A percentile compares a stretch with the other conserved stretches of the same genome.
These are phyloP conservation scores for Mesitornis unicolor DNA, from an alignment of 2,113 vertebrate species.

Conservation along the genomic window DNA sequence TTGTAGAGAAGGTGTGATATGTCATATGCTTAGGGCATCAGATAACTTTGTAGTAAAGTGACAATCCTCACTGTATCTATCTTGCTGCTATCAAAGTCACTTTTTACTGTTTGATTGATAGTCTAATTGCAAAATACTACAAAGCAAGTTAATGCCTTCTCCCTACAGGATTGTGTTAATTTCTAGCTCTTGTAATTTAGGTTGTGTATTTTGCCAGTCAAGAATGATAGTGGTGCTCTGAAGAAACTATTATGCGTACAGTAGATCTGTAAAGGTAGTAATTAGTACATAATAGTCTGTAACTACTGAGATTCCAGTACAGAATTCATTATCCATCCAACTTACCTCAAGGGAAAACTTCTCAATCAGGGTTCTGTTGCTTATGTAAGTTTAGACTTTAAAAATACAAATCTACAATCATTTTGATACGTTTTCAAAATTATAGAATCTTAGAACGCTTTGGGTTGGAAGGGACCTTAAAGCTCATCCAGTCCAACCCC, in stretches of 20 bases:
- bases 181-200: constrained; percentile 67
- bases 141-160: constrained; percentile 56
- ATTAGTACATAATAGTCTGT: constrained; percentile 69
- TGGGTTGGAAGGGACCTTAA: no score
- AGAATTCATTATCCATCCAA: constrained; percentile 43
- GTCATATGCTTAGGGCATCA: neutral
- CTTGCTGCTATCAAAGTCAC: neutral
- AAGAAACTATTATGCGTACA: constrained; percentile 70
- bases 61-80: neutral
- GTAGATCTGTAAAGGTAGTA: constrained; percentile 67
- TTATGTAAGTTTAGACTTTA: neutral
- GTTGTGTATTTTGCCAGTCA: constrained; percentile 66
- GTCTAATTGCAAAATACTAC: constrained; percentile 42
- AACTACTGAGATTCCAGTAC: constrained; percentile 57
- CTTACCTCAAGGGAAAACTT: constrained; percentile 28
- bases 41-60: neutral
- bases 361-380: neutral
- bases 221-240: constrained; percentile 56
- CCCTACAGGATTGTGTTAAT: constrained; percentile 59
- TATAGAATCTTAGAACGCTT: no score
- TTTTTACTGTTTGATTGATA: constrained; percentile 32
- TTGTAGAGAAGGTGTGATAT: neutral
- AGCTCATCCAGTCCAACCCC: no score
- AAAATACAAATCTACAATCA: neutral
- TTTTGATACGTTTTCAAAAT: neutral